phyloP scores from a whole-genome alignment of 1,140 invertebrate genomes.

The Aphidius ervi region DNA sequence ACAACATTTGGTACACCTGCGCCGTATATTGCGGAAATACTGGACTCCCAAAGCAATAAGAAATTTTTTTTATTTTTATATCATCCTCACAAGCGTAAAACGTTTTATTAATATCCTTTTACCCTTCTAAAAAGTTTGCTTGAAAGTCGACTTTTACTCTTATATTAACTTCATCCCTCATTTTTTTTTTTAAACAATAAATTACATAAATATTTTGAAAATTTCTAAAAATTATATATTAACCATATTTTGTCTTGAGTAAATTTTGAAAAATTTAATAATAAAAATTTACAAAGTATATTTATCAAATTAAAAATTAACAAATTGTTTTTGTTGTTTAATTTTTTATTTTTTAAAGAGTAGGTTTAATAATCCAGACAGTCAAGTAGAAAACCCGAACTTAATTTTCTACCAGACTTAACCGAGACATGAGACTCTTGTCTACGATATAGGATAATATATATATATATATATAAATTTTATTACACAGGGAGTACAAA shows the following conservation, averaged over 20 bases:
- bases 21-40: constrained; percentile 52
- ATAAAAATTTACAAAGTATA: too few species aligned
- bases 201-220: too few species aligned
- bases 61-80: constrained; percentile 40
- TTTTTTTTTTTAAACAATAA: constrained; percentile 19
- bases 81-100: constrained; percentile 28
- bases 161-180: constrained; percentile 28
- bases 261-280: too few species aligned
- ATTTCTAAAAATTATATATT: background rate
- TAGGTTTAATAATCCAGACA: constrained; percentile 11
- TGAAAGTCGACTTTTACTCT: constrained; percentile 14
- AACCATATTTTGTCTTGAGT: too few species aligned
- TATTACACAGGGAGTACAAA: background rate
- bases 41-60: constrained; percentile 49
- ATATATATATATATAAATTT: constrained; percentile 11
- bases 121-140: constrained; percentile 8
- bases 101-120: constrained; percentile 47
- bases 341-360: constrained; percentile 12
- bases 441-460: constrained; percentile 7
- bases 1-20: constrained; percentile 50
- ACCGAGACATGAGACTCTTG: constrained; percentile 11
- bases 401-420: constrained; percentile 21
- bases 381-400: constrained; percentile 4
- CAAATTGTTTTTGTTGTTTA: too few species aligned
- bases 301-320: too few species aligned